phyloP scores from a whole-genome alignment of 2,113 vertebrate species.

The Diadophis punctatus region DNA sequence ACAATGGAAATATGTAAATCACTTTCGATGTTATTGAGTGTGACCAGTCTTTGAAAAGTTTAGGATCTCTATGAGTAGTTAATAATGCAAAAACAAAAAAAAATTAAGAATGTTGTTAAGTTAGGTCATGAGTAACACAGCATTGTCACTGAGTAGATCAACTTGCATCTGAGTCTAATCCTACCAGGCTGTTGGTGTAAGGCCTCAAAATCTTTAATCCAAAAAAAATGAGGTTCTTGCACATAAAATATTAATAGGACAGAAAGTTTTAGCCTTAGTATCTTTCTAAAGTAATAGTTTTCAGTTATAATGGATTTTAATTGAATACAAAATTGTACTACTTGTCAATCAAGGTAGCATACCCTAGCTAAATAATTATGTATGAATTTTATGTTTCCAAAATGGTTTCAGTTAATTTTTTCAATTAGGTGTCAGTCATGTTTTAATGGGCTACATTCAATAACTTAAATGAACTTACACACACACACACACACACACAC shows the following conservation, averaged over 20 bases:
- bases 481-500: no score
- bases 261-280: neutral
- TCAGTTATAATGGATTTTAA: neutral
- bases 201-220: neutral
- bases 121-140: neutral
- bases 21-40: neutral
- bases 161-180: neutral
- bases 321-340: neutral
- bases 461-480: neutral
- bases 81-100: neutral
- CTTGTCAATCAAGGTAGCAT: neutral
- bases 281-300: neutral
- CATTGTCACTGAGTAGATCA: neutral
- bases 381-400: neutral
- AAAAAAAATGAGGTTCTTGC: neutral
- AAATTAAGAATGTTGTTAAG: neutral
- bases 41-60: neutral
- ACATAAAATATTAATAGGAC: neutral
- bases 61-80: constrained; percentile 21
- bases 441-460: neutral
- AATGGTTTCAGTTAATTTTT: neutral
- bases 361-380: no score
- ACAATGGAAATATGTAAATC: neutral
- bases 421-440: neutral
- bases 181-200: neutral